phyloP scores from a whole-genome alignment of 2,113 vertebrate species.

The Bucco capensis region DNA sequence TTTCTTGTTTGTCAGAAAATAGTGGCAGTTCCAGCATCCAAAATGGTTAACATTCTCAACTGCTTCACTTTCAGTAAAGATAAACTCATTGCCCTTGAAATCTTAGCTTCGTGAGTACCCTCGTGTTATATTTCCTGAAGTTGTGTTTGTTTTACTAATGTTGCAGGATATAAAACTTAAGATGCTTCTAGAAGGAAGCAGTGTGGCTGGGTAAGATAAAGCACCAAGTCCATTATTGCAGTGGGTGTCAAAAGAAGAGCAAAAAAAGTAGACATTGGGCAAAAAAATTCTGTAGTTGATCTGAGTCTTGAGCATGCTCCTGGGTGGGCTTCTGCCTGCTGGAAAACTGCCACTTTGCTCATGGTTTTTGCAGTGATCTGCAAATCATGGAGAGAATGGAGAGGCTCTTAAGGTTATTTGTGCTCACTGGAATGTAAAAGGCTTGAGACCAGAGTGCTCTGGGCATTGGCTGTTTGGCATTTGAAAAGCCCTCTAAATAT shows the following conservation, averaged over 20 bases:
- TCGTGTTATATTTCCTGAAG: background rate
- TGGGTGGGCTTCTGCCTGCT: background rate
- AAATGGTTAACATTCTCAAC: conserved; percentile 95
- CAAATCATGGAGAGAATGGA: background rate
- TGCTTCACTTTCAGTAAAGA: conserved; percentile 98
- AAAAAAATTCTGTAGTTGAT: background rate
- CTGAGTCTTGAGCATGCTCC: background rate
- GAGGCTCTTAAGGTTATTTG: background rate
- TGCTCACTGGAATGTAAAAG: background rate
- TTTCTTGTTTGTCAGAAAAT: conserved; percentile 87
- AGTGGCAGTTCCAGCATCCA: conserved; percentile 93
- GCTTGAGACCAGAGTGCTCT: background rate
- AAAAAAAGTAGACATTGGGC: background rate
- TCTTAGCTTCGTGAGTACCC: conserved; percentile 91
- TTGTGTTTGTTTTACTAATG: background rate
- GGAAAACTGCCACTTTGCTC: background rate
- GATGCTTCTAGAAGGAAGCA: background rate
- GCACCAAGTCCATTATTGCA: background rate
- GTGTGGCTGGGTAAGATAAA: background rate
- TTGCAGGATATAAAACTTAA: background rate
- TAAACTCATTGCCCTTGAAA: conserved; percentile 89
- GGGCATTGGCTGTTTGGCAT: background rate
- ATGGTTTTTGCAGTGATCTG: background rate
- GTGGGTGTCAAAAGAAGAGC: background rate
- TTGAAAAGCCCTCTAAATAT: background rate